Conservation (phyloP, 2,797 vertebrate genomes). For the Sebastes variabilis region DNA sequence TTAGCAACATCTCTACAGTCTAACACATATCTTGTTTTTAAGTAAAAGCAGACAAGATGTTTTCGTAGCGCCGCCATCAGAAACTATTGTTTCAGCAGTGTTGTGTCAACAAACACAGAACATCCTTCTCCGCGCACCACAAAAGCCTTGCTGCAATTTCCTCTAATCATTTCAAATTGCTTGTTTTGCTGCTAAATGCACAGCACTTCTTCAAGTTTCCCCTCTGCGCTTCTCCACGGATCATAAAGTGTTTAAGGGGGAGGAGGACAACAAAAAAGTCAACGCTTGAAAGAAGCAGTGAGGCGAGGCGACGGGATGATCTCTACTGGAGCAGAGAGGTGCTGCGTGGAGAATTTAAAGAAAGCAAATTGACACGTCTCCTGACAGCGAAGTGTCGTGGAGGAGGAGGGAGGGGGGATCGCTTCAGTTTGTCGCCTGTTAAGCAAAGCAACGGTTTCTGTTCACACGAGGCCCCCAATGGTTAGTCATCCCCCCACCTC, state of each 20-base stretch:
- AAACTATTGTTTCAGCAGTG: constrained; percentile 17
- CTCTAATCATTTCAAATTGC: constrained; percentile 42
- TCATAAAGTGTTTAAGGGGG: neutral
- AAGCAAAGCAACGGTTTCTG: neutral
- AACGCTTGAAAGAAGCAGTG: neutral
- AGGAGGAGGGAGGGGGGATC: neutral
- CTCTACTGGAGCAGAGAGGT: neutral
- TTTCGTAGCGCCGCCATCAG: neutral
- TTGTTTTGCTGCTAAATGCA: constrained; percentile 35
- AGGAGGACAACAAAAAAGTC: neutral
- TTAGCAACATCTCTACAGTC: neutral
- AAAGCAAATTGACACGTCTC: neutral
- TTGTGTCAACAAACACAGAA: constrained; percentile 25
- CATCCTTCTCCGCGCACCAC: neutral
- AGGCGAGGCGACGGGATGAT: neutral
- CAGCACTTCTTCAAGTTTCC: neutral
- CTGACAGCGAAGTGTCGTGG: neutral
- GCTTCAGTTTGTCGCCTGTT: neutral
- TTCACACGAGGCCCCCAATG: neutral
- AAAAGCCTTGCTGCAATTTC: constrained; percentile 29
- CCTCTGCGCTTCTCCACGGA: constrained; percentile 9
- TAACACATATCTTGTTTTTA: neutral
- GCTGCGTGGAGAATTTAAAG: neutral
- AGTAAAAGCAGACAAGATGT: neutral
- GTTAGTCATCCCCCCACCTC: constrained; percentile 26